Percentiles rank a stretch among this genome's conserved stretches.
Evolutionary conservation across 30 jellyfish, hydroid and myxozoan species (phyloP).

Genomic region (Aurelia coerulea): DNA sequence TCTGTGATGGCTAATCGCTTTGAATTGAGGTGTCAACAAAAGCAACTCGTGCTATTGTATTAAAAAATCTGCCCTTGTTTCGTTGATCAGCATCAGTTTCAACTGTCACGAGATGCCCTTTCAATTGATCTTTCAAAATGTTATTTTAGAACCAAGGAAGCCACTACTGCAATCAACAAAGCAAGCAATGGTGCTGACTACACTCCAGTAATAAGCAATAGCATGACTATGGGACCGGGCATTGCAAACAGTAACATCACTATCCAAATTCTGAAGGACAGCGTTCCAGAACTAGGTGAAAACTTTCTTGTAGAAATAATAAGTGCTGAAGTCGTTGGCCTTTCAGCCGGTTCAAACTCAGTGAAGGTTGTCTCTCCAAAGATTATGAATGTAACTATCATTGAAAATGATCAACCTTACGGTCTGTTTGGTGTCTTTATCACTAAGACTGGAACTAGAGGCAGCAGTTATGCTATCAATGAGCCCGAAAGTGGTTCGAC

Average conservation of each 20-base stretch:
- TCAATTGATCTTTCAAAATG: too few species aligned
- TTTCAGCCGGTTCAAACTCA: constrained; percentile 24
- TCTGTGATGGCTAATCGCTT: too few species aligned
- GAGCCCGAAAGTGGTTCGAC: constrained; percentile 80
- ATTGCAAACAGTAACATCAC: constrained; percentile 36
- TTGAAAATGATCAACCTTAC: constrained; percentile 89
- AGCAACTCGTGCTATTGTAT: too few species aligned
- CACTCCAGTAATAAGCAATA: constrained; percentile 23
- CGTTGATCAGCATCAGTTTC: too few species aligned
- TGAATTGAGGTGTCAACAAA: too few species aligned
- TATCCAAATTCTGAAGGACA: constrained; percentile 62
- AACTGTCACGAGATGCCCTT: too few species aligned
- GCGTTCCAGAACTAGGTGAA: constrained; percentile 86
- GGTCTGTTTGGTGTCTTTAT: constrained; percentile 73
- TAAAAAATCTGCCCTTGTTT: too few species aligned
- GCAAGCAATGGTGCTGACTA: constrained; percentile 81
- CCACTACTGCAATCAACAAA: constrained; percentile 20
- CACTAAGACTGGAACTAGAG: constrained; percentile 48
- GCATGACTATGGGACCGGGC: constrained; percentile 50
- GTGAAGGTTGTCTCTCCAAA: constrained; percentile 50
- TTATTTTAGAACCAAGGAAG: too few species aligned
- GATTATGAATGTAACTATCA: constrained; percentile 71
- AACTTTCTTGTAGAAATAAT: constrained; percentile 64
- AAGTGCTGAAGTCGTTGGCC: constrained; percentile 61
- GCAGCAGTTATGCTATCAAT: constrained; percentile 40